Evolutionary conservation across 2,113 vertebrate species (phyloP).

Genomic region (Larimichthys polyactis): DNA sequence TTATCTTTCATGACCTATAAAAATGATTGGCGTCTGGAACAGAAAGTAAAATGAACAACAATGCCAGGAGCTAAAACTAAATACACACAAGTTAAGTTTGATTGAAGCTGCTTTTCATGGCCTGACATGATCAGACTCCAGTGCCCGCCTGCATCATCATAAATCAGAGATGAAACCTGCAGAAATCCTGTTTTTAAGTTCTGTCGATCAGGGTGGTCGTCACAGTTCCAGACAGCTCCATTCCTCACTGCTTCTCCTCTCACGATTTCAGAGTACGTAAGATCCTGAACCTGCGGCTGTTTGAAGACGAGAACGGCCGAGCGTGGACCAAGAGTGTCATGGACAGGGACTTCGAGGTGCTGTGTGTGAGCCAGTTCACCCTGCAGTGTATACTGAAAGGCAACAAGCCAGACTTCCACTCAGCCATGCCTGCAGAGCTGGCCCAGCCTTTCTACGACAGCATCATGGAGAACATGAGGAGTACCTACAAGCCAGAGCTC

Average conservation of each 20-base stretch:
- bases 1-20: not conserved
- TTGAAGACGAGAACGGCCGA: slow-evolving; percentile 93
- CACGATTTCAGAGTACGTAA: slow-evolving; percentile 89
- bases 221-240: not conserved
- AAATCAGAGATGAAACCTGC: not conserved
- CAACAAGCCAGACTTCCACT: slow-evolving; percentile 97
- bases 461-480: slow-evolving; percentile 93
- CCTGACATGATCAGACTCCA: too few relatives aligned
- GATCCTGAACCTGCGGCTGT: slow-evolving; percentile 95
- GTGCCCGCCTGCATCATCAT: too few relatives aligned
- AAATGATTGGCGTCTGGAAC: not conserved
- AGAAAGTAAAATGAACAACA: not conserved
- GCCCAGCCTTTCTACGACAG: slow-evolving; percentile 92
- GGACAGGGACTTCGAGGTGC: slow-evolving; percentile 92
- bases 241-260: not conserved
- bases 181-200: not conserved
- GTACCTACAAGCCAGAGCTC: slow-evolving; percentile 90
- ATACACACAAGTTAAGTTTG: not conserved
- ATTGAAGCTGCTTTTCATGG: too few relatives aligned
- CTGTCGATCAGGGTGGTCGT: not conserved
- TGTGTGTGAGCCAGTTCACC: slow-evolving; percentile 97
- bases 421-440: slow-evolving; percentile 93
- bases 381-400: slow-evolving; percentile 95
- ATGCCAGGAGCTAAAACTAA: not conserved
- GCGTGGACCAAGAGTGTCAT: slow-evolving; percentile 95